Evolutionary conservation across 2,113 vertebrate species (phyloP).

Genomic region (Okapia johnstoni): DNA sequence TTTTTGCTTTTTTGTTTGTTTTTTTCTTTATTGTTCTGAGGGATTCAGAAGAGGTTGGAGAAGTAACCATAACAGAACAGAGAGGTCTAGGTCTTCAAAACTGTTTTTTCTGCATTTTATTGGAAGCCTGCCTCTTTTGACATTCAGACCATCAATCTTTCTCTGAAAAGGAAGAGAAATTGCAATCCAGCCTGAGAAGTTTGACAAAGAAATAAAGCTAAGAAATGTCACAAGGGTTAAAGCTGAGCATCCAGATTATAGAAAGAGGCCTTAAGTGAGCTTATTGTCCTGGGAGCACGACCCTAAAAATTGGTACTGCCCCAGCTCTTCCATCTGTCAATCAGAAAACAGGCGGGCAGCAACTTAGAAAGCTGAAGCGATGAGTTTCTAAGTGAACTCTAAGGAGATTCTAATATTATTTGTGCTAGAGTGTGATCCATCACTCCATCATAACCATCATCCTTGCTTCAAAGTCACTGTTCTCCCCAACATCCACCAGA

Average conservation of each 20-base stretch:
- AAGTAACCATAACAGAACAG: not conserved
- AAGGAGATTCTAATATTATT: not conserved
- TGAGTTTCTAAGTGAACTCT: not conserved
- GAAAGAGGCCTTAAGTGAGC: constrained; percentile 37
- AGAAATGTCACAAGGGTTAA: not conserved
- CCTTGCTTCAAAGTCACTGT: not conserved
- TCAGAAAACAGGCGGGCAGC: not conserved
- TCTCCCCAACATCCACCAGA: not conserved
- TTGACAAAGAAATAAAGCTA: constrained; percentile 20
- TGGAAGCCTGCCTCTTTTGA: constrained; percentile 11
- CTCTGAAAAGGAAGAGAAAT: not conserved
- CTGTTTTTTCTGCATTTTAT: constrained; percentile 7
- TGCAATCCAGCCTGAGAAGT: not conserved
- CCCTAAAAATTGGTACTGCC: not conserved
- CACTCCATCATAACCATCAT: not conserved
- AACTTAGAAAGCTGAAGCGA: not conserved
- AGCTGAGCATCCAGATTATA: not conserved
- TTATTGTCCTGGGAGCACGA: not conserved
- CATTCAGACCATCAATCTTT: not conserved
- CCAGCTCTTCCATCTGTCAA: constrained; percentile 47
- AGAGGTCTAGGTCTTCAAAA: constrained; percentile 7
- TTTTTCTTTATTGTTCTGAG: not conserved
- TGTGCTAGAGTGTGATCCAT: not conserved
- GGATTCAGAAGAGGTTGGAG: not conserved
- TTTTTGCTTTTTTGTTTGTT: not conserved